Conservation (phyloP, 2,797 vertebrate genomes). For the Catharus ustulatus region DNA sequence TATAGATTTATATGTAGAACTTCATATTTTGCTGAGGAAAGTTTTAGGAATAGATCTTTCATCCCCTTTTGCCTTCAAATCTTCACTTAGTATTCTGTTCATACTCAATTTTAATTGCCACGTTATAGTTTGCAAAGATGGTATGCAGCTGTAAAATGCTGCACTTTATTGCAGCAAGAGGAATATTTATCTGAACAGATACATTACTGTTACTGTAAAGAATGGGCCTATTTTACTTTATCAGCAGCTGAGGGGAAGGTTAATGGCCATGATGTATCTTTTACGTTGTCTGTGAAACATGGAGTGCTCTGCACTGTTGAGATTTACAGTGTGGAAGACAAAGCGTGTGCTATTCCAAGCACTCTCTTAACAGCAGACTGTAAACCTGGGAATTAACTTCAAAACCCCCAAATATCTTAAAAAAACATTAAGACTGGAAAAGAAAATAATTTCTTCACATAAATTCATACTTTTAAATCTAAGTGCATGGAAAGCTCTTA, state of each 20-base stretch:
- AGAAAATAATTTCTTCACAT: constrained; percentile 28
- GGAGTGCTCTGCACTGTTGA: constrained; percentile 46
- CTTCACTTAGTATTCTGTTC: constrained; percentile 42
- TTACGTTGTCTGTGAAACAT: constrained; percentile 67
- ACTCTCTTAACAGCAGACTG: constrained; percentile 14
- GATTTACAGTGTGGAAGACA: constrained; percentile 68
- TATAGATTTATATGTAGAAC: not conserved
- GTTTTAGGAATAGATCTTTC: constrained; percentile 24
- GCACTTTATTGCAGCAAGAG: constrained; percentile 65
- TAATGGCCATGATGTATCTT: constrained; percentile 76
- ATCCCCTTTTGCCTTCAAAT: constrained; percentile 13
- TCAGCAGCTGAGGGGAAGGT: constrained; percentile 74
- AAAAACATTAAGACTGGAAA: constrained; percentile 1
- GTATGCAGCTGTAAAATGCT: constrained; percentile 60
- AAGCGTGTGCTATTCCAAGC: constrained; percentile 51
- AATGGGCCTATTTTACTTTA: constrained; percentile 77
- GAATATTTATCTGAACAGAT: constrained; percentile 76
- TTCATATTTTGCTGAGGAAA: constrained; percentile 14
- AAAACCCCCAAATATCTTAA: constrained; percentile 43
- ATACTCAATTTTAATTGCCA: constrained; percentile 63
- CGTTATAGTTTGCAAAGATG: constrained; percentile 46
- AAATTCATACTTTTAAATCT: not conserved
- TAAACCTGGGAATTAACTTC: constrained; percentile 53
- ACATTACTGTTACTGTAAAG: constrained; percentile 73
- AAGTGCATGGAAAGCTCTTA: not conserved